These are phyloP conservation scores for Chrysotoxum bicinctum DNA, from an alignment of 2,888 invertebrate species.

Conservation along the genomic window DNA sequence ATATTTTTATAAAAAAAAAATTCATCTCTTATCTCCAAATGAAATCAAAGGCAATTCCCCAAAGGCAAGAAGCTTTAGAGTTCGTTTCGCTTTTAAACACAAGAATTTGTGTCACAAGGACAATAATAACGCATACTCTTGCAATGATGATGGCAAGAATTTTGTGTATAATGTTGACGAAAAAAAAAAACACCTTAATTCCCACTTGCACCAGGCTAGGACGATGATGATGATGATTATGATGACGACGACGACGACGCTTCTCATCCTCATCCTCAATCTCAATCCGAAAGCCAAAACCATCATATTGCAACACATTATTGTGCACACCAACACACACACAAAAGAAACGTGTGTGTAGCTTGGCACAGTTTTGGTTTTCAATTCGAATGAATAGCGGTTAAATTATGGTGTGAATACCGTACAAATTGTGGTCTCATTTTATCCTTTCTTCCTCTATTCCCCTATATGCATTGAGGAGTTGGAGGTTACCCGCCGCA, in stretches of 20 bases:
- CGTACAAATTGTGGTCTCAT: constrained; percentile 69
- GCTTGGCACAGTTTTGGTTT: constrained; percentile 70
- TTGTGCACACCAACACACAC: constrained; percentile 12
- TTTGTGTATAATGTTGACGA: constrained; percentile 14
- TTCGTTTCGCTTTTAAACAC: constrained; percentile 40
- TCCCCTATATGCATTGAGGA: constrained; percentile 23
- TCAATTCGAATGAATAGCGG: constrained; percentile 72
- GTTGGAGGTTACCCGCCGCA: constrained; percentile 63
- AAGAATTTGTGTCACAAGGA: constrained; percentile 69
- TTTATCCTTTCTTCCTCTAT: constrained; percentile 62
- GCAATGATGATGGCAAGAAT: background rate
- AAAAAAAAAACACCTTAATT: constrained; percentile 46
- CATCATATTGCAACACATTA: constrained; percentile 26
- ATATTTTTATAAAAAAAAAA: constrained; percentile 22
- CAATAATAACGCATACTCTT: constrained; percentile 64
- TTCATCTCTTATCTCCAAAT: constrained; percentile 70
- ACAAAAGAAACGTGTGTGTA: background rate
- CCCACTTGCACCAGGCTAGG: constrained; percentile 30
- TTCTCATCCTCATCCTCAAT: constrained; percentile 6
- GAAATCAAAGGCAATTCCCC: constrained; percentile 71
- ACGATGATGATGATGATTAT: background rate
- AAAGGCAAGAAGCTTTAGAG: constrained; percentile 48
- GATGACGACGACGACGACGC: background rate
- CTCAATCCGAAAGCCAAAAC: constrained; percentile 20
- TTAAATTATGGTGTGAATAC: constrained; percentile 71